Evolutionary conservation across 2,888 invertebrate genomes (phyloP).

Genomic region (Lingula anatina): DNA sequence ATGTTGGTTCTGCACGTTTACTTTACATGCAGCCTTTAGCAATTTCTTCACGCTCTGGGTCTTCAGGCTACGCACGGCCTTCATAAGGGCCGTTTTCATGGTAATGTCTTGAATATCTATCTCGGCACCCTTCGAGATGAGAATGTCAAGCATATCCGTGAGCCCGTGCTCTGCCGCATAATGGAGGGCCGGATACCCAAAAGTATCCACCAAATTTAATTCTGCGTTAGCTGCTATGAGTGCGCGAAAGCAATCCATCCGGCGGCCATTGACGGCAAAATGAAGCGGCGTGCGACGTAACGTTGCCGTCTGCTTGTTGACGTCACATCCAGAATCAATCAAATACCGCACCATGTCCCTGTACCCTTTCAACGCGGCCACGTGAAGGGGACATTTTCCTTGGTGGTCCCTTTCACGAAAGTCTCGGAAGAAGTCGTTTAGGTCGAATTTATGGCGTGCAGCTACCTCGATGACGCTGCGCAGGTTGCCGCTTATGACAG

Average conservation of each 20-base stretch:
- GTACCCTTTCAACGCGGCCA: conserved; percentile 48
- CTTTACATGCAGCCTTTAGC: conserved; percentile 36
- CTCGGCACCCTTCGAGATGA: conserved; percentile 43
- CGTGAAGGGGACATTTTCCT: conserved; percentile 48
- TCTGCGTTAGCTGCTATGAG: conserved; percentile 46
- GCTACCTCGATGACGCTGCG: conserved; percentile 42
- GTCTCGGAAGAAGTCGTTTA: conserved; percentile 49
- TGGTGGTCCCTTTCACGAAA: conserved; percentile 49
- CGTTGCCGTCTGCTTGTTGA: conserved; percentile 46
- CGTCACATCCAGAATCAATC: conserved; percentile 47
- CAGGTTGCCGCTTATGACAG: conserved; percentile 50
- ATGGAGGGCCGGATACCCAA: conserved; percentile 50
- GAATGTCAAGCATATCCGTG: conserved; percentile 44
- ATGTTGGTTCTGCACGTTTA: conserved; percentile 49
- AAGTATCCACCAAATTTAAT: conserved; percentile 48
- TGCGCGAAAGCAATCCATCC: conserved; percentile 49
- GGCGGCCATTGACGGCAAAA: conserved; percentile 50
- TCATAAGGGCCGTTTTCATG: conserved; percentile 51
- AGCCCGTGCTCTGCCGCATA: conserved; percentile 52
- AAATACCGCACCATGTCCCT: conserved; percentile 46
- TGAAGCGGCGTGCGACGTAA: conserved; percentile 48
- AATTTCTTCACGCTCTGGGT: conserved; percentile 45
- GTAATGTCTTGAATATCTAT: conserved; percentile 50
- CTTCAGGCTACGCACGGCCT: conserved; percentile 50
- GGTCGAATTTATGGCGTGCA: conserved; percentile 47